Conservation (phyloP, 2,888 invertebrate genomes). For the Chironomus riparius region DNA sequence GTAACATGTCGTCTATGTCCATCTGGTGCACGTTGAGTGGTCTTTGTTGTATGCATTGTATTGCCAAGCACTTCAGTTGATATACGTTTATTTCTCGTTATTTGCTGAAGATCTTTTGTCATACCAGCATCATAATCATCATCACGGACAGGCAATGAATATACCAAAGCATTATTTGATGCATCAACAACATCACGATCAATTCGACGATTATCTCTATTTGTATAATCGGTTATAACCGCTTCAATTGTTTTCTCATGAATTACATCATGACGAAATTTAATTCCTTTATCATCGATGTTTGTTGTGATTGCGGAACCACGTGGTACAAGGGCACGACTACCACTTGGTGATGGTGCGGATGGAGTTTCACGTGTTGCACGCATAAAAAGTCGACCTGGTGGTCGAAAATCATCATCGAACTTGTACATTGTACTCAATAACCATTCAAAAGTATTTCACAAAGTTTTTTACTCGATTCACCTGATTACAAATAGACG, state of each 20-base stretch:
- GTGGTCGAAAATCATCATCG: constrained; percentile 35
- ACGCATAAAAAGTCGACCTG: constrained; percentile 35
- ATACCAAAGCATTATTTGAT: constrained; percentile 42
- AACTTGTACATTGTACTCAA: constrained; percentile 33
- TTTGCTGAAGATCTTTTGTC: constrained; percentile 47
- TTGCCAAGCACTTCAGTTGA: constrained; percentile 79
- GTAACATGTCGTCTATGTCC: constrained; percentile 77
- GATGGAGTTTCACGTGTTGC: constrained; percentile 33
- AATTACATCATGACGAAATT: constrained; percentile 47
- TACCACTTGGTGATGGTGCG: constrained; percentile 21
- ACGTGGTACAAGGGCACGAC: constrained; percentile 1
- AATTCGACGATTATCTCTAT: constrained; percentile 25
- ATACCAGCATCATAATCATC: constrained; percentile 3
- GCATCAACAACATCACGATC: constrained; percentile 25
- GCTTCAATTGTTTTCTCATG: constrained; percentile 48
- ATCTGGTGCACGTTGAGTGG: constrained; percentile 67
- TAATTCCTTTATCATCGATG: constrained; percentile 40
- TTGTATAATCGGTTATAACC: constrained; percentile 44
- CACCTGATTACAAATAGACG: too few relatives aligned
- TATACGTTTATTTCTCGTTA: constrained; percentile 71
- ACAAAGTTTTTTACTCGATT: too few relatives aligned
- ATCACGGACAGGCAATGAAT: constrained; percentile 30
- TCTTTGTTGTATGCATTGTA: constrained; percentile 74
- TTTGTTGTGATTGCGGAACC: constrained; percentile 57
- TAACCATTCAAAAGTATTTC: too few relatives aligned